Evolutionary conservation across 2,113 vertebrate genomes (phyloP).

Genomic region (Thymallus thymallus): DNA sequence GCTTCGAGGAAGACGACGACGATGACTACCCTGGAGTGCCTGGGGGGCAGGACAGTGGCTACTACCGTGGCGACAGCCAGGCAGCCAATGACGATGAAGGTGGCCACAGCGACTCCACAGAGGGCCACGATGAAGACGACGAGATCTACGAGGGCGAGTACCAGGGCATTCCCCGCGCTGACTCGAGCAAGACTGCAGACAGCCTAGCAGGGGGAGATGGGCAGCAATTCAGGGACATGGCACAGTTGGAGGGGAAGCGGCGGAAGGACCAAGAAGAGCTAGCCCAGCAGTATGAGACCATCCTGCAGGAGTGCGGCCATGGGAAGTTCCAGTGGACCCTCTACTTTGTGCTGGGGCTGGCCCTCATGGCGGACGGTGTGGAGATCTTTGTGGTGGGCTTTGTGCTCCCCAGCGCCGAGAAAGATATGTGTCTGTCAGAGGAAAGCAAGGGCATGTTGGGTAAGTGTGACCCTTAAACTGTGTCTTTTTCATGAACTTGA

Average conservation of each 20-base stretch:
- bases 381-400: slow-evolving; percentile 98
- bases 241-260: slow-evolving; percentile 73
- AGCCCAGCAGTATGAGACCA: slow-evolving; percentile 94
- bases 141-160: slow-evolving; percentile 98
- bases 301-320: slow-evolving; percentile 93
- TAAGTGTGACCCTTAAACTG: slow-evolving; percentile 64
- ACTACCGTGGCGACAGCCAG: slow-evolving; percentile 84
- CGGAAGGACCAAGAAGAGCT: slow-evolving; percentile 90
- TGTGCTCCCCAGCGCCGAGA: slow-evolving; percentile 94
- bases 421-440: slow-evolving; percentile 97
- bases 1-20: slow-evolving; percentile 92
- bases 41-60: slow-evolving; percentile 76
- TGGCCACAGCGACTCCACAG: slow-evolving; percentile 92
- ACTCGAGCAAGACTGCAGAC: slow-evolving; percentile 78
- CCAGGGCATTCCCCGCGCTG: slow-evolving; percentile 90
- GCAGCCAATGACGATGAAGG: slow-evolving; percentile 80
- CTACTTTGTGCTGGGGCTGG: slow-evolving; percentile 94
- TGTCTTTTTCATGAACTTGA: background rate
- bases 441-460: slow-evolving; percentile 98
- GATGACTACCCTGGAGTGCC: slow-evolving; percentile 79
- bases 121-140: slow-evolving; percentile 94
- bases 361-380: slow-evolving; percentile 94
- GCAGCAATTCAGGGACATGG: slow-evolving; percentile 71
- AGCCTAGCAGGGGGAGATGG: slow-evolving; percentile 56
- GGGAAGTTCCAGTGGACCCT: slow-evolving; percentile 97